Evolutionary conservation across 2,888 invertebrate species (phyloP), one percentile per base, ranked within the genome.

Genomic region (Amblyteles armatorius): DNA sequence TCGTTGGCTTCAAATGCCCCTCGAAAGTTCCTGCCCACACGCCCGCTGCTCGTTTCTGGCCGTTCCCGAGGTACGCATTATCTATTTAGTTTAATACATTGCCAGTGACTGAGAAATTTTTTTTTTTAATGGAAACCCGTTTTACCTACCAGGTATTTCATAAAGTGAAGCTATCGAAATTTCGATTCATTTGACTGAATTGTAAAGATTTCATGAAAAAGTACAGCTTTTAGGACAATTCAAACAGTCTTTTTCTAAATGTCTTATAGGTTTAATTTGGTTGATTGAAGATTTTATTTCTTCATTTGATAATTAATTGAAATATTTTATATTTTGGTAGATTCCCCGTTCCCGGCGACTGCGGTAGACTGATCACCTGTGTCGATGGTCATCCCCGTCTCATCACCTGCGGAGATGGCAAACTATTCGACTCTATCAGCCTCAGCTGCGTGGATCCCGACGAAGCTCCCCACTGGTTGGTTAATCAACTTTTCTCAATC

Each of bases 1-100:
- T 98, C 82, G 97, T 98, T 85, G 98, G 98, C 78, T 98, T 98
- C 95, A 97, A 97, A 91, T 98, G 98, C 93, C 98, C 98, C 44
- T 96, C 96, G 2, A 97, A 98, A 93, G 96, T 98, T 67, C 97
- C 97, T 48, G 95, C 97, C 5, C 96, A 97, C 92, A 96, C 97
- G 19, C 96, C 97, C 82, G 96, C 98, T 4, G 98, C 98, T 74
- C 97, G 97, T 93, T 98, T 98, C 95, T 97, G 98, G 97, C 98
- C 98, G 0, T 98, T 96, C 95, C 98, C 98, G 48, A 96, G 98
- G 88, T 93, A 90, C 69, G 48, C 57, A 57, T 26, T 22, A 57
- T 57, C 26, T 13, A 22, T 11, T 57, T 11, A 57, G 26, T 57
- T 26, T 57, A 4, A 13, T 19, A 11, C 13, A 29, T 29, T 26